Evolutionary conservation across 2,888 invertebrate species (phyloP), one percentile per base, ranked within the genome.

Genomic region (Phortica magna): DNA sequence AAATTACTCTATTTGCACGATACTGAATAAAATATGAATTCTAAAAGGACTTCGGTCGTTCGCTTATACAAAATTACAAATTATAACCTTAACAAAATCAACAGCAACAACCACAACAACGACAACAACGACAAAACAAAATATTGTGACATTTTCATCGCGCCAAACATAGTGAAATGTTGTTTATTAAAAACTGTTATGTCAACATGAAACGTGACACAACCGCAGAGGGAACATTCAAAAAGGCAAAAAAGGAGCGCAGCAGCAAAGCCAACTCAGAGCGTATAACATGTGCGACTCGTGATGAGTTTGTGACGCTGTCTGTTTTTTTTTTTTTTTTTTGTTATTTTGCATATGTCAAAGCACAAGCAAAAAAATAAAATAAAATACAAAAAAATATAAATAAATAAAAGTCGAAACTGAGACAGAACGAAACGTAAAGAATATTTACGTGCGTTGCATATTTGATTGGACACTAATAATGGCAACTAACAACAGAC

Each of bases 181-280:
- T 31, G 31, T 71, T 55, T 71, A 71, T 71, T 71, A 71, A 55
- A 71, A 71, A 71, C 70, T 55, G 55, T 55, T 71, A 71, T 55
- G 70, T 71, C 19, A 71, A 71, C 53, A 55, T 22, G 31, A 31
- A 22, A 71, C 55, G 70, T 71, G 55, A 71, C 39, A 71, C 70
- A 55, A 42, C 70, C 53, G 22, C 19, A 70, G 10, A 61, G 5
- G n/a, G 31, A 31, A 31, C 31, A 31, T 0, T 6, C 48, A 48
- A 14, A 14, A 9, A 48, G 48, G 14, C 48, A 9, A 48, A 14
- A 48, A 48, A 14, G 43, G 14, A 48, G 48, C 48, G 12, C 3
- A 12, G 31, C 59, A 19, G 59, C 59, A 7, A 19, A 19, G 0
- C 22, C 12, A 19, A 48, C 9, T 41, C 14, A 19, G 7, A 53